These are phyloP conservation scores for Lucilia sericata DNA, from an alignment of 1,140 invertebrate species.

Conservation along the genomic window DNA sequence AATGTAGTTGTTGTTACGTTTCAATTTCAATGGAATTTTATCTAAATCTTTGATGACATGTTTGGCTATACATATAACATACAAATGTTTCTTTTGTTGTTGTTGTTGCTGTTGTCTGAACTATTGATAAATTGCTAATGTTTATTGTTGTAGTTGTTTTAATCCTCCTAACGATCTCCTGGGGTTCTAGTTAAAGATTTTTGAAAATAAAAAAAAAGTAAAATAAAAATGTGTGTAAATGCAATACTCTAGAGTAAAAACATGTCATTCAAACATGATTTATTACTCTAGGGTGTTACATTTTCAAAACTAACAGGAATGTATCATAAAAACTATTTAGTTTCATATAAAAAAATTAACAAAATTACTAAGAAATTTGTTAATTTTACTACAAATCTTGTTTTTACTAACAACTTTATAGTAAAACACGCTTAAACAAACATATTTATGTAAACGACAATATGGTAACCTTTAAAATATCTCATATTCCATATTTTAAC, in stretches of 20 bases:
- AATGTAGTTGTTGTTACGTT: background rate
- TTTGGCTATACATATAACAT: background rate
- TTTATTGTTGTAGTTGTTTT: background rate
- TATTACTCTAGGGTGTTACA: background rate
- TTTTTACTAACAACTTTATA: too few relatives aligned
- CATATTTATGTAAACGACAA: too few relatives aligned
- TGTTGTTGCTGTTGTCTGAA: background rate
- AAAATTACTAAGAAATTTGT: too few relatives aligned
- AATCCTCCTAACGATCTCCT: conserved; percentile 28
- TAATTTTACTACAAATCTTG: too few relatives aligned
- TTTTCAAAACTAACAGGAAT: background rate
- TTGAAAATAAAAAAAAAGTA: too few relatives aligned
- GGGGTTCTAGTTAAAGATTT: background rate
- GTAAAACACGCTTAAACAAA: too few relatives aligned
- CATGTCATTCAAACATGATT: conserved; percentile 28
- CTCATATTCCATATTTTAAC: too few relatives aligned
- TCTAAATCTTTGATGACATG: conserved; percentile 18
- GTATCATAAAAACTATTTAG: too few relatives aligned
- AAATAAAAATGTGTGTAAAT: background rate
- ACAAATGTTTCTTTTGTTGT: background rate
- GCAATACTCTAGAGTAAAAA: background rate
- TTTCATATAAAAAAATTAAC: too few relatives aligned
- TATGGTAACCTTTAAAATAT: too few relatives aligned
- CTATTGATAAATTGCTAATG: too few relatives aligned
- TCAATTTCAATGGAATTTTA: conserved; percentile 27